These are phyloP conservation scores for Labeo rohita DNA, from an alignment of 2,113 vertebrate species.

Conservation along the genomic window DNA sequence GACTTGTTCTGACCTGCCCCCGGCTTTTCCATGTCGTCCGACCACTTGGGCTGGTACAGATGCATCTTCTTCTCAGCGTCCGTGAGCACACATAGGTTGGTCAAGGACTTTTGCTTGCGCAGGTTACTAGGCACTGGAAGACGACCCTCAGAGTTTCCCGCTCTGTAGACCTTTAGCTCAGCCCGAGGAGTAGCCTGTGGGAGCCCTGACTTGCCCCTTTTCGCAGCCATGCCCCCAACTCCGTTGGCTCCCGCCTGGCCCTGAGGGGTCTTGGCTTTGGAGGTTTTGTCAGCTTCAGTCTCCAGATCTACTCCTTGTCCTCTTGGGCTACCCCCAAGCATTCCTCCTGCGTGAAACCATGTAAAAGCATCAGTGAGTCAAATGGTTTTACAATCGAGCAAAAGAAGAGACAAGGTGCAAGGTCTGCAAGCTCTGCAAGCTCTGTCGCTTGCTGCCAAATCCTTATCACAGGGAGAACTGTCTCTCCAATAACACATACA, in stretches of 20 bases:
- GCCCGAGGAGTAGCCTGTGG: conserved; percentile 73
- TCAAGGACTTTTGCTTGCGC: conserved; percentile 91
- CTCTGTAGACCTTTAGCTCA: conserved; percentile 88
- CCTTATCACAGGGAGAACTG: conserved; percentile 33
- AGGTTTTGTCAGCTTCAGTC: conserved; percentile 63
- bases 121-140: conserved; percentile 78
- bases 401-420: conserved; percentile 48
- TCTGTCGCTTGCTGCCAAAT: conserved; percentile 13
- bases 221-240: conserved; percentile 80
- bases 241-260: conserved; percentile 64
- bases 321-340: conserved; percentile 86
- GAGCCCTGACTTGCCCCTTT: conserved; percentile 77
- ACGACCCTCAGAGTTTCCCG: conserved; percentile 76
- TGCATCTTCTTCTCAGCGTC: conserved; percentile 94
- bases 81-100: conserved; percentile 89
- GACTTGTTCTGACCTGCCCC: conserved; percentile 66
- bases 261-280: conserved; percentile 60
- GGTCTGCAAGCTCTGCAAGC: conserved; percentile 21
- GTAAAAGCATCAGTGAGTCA: conserved; percentile 76
- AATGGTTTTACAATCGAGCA: conserved; percentile 38
- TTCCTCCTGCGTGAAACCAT: conserved; percentile 85
- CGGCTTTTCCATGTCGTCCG: conserved; percentile 82
- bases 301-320: conserved; percentile 56
- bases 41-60: conserved; percentile 88
- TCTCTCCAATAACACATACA: conserved; percentile 9